Percentiles rank a stretch among this genome's conserved stretches.
Evolutionary conservation across 64 coral and sea anemone genomes (phyloP).

Genomic region (Actinia tenebrosa): DNA sequence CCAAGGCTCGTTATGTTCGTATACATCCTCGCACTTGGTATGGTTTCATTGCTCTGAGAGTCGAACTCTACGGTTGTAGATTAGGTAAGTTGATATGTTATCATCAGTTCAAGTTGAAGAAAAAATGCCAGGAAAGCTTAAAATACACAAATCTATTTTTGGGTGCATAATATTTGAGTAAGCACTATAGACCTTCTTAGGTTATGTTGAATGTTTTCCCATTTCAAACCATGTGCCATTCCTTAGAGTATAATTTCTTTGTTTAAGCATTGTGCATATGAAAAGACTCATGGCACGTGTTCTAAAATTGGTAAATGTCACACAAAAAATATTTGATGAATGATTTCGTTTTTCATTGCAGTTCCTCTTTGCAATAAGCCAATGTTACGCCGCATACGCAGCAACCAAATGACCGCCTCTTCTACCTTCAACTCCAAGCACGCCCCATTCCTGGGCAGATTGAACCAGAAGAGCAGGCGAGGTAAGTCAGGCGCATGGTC

Average conservation of each 20-base stretch:
- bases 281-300: too few species aligned
- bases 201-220: too few species aligned
- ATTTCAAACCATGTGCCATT: too few species aligned
- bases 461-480: neutral
- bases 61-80: slow-evolving; percentile 53
- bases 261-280: too few species aligned
- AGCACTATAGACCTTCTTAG: too few species aligned
- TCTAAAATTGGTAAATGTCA: too few species aligned
- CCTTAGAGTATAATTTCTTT: too few species aligned
- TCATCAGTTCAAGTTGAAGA: too few species aligned
- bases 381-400: neutral
- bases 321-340: too few species aligned
- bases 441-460: slow-evolving; percentile 32
- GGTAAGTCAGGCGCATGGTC: slow-evolving; percentile 33
- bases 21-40: slow-evolving; percentile 54
- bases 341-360: neutral
- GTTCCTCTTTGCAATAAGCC: slow-evolving; percentile 24
- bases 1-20: slow-evolving; percentile 41
- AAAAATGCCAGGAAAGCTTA: too few species aligned
- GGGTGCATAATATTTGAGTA: too few species aligned
- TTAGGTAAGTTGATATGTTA: neutral
- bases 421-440: slow-evolving; percentile 16
- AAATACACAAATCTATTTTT: too few species aligned
- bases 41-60: slow-evolving; percentile 39
- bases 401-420: slow-evolving; percentile 18